Conservation (phyloP, 2,888 invertebrate genomes). For the Hyppa rectilinea region DNA sequence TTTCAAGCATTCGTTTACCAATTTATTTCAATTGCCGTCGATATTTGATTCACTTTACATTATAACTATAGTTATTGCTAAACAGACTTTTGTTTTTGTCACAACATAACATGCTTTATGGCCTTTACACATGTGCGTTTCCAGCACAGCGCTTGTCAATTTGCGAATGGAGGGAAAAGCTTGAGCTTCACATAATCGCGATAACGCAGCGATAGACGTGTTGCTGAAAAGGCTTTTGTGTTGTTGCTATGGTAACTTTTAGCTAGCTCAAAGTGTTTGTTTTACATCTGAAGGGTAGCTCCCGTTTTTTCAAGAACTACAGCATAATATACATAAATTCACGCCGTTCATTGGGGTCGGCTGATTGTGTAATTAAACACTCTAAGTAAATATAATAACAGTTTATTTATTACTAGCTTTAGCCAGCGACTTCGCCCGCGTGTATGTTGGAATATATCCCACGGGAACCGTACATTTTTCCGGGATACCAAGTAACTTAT, state of each 20-base stretch:
- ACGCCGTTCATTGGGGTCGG: too few species aligned
- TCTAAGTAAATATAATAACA: too few species aligned
- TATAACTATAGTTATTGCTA: constrained; percentile 42
- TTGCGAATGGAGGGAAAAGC: neutral
- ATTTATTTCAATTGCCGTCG: constrained; percentile 67
- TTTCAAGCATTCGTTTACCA: constrained; percentile 71
- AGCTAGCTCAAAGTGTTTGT: neutral
- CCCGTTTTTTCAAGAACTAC: too few species aligned
- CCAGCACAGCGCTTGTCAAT: neutral
- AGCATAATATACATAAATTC: too few species aligned
- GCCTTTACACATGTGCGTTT: neutral
- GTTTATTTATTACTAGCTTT: too few species aligned
- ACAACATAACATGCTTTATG: neutral
- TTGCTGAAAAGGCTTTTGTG: constrained; percentile 4
- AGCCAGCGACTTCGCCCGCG: too few species aligned
- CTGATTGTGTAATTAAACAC: too few species aligned
- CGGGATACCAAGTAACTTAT: too few species aligned
- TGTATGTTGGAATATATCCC: too few species aligned
- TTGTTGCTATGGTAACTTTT: constrained; percentile 1
- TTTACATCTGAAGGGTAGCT: too few species aligned
- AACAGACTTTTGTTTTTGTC: constrained; percentile 16
- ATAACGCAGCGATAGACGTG: constrained; percentile 4
- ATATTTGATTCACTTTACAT: constrained; percentile 68
- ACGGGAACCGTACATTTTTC: too few species aligned
- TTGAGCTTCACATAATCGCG: constrained; percentile 2